These are phyloP conservation scores for Helleia helle DNA, from an alignment of 2,888 invertebrate species.

Conservation along the genomic window DNA sequence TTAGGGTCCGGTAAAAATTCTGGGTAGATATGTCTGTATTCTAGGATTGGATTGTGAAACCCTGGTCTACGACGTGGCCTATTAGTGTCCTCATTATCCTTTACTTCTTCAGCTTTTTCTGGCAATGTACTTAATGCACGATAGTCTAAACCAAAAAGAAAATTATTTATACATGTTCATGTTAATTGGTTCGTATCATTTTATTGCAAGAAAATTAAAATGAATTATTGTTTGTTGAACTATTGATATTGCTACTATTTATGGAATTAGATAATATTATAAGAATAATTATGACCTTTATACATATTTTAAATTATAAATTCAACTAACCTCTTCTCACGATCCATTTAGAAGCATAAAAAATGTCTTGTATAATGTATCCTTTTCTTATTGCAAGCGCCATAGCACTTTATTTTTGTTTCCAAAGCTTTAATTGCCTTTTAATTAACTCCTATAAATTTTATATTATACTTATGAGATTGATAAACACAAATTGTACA, in stretches of 20 bases:
- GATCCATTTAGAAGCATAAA: slow-evolving; percentile 47
- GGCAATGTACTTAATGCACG: slow-evolving; percentile 44
- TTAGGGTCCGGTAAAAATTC: slow-evolving; percentile 95
- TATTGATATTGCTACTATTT: too few species aligned
- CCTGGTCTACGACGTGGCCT: slow-evolving; percentile 28
- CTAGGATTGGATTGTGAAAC: slow-evolving; percentile 46
- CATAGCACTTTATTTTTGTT: slow-evolving; percentile 28
- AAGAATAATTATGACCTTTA: too few species aligned
- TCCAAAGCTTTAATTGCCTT: too few species aligned
- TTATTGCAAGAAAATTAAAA: too few species aligned
- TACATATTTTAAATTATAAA: not conserved
- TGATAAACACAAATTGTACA: too few species aligned
- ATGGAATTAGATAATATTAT: too few species aligned
- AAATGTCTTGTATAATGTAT: slow-evolving; percentile 28
- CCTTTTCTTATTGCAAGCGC: slow-evolving; percentile 43
- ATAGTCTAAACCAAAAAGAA: slow-evolving; percentile 31
- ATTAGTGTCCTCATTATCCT: slow-evolving; percentile 23
- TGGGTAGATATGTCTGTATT: slow-evolving; percentile 84
- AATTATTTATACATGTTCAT: too few species aligned
- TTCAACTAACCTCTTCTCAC: slow-evolving; percentile 49
- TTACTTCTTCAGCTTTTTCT: slow-evolving; percentile 30
- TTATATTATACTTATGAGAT: too few species aligned
- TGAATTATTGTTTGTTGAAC: too few species aligned
- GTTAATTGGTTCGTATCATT: too few species aligned
- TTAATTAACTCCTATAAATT: too few species aligned